Evolutionary conservation across 2,888 invertebrate genomes (phyloP), one percentile per base, ranked within the genome.

Genomic region (Byasa hedistus): DNA sequence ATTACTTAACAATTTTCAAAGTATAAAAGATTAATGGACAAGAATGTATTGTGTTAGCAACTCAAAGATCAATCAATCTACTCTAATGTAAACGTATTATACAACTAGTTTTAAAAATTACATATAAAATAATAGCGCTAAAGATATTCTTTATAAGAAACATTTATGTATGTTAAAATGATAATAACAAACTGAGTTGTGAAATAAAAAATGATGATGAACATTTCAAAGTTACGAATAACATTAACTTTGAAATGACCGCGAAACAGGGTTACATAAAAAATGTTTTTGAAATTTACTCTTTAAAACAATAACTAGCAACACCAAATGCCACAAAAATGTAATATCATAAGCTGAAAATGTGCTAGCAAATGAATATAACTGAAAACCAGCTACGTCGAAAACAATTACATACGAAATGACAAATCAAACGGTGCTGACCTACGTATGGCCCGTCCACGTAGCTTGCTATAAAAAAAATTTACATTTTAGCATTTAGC

Each of bases 391-490:
- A 69, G 75, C 73, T 76, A 77, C 80, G 80, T 79, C 82, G 86
- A 79, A 81, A 85, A 87, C 81, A 84, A 69, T 64, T 69, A 67
- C 64, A 65, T 64, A 71, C 58, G 57, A 59, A 73, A 67, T 69
- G 67, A 71, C 71, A 83, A 80, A 73, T 77, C 72, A 79, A 76
- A 80, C 79, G 82, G 91, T 92, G 93, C 94, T 95, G 94, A 95
- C 95, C 95, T 95, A 94, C 94, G 94, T 87, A 95, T 90, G 90
- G 93, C 94, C 93, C 95, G 95, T 93, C 96, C 96, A 89, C 95
- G 95, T 80, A 96, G 95, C 94, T 94, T 95, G 94, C 96, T 96
- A 93, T 91, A 92, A 93, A 88, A 86, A 82, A 85, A 86, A 89
- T 58, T 79, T 71, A 64, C 73, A 76, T 69, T 74, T 76, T 78